Evolutionary conservation across 2,888 invertebrate genomes (phyloP).

Genomic region (Euproctis similis): DNA sequence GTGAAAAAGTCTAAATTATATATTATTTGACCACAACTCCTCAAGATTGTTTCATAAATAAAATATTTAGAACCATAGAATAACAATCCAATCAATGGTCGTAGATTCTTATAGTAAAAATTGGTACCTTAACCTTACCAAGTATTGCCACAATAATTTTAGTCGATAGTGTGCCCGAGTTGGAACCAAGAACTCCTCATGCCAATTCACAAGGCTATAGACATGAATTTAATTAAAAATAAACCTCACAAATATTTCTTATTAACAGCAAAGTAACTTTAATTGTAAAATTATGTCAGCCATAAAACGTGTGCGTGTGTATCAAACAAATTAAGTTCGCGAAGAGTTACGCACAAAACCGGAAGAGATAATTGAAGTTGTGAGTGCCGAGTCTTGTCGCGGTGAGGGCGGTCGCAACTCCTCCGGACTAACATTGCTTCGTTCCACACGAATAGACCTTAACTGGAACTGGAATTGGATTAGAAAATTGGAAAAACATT

Average conservation of each 20-base stretch:
- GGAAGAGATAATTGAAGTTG: slow-evolving; percentile 37
- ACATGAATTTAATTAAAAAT: no score
- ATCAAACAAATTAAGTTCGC: slow-evolving; percentile 40
- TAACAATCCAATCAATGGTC: no score
- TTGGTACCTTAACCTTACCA: no score
- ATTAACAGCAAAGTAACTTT: slow-evolving; percentile 8
- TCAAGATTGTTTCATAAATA: no score
- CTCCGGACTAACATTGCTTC: slow-evolving; percentile 20
- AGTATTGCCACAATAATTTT: no score
- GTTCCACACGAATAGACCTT: slow-evolving; percentile 11
- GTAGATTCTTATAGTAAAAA: no score
- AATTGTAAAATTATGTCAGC: slow-evolving; percentile 20
- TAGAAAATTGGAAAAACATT: slow-evolving; percentile 14
- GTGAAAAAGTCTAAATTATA: no score
- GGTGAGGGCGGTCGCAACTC: slow-evolving; percentile 42
- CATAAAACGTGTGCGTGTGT: slow-evolving; percentile 26
- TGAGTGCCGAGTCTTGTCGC: slow-evolving; percentile 57
- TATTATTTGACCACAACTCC: no score
- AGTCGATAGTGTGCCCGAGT: no score
- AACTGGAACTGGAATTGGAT: slow-evolving; percentile 12
- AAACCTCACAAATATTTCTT: not conserved
- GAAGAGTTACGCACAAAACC: slow-evolving; percentile 25
- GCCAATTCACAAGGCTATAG: no score
- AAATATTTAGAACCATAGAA: no score
- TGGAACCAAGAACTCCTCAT: no score